Base-by-base conservation (phyloP, 2,888 invertebrate species). In the Proisotoma minuta region DNA sequence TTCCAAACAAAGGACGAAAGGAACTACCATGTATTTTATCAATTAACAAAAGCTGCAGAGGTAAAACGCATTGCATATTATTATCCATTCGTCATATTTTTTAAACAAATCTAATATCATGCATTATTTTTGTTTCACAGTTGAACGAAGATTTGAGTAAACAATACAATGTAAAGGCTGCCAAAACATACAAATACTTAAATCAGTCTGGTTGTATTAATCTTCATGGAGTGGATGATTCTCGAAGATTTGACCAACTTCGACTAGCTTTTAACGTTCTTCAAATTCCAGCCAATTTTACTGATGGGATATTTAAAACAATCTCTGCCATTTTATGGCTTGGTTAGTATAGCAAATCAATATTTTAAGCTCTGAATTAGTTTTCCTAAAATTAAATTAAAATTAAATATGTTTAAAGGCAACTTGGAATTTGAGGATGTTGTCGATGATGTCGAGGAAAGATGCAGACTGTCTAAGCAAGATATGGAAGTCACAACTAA, bases 11-110 rank as follows among this genome's bases (percentile, higher is more conserved):
- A 27, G 18, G 84, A 87, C 0, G 94, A 94, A 78, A 83, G 92
- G 59, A 93, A 93, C 78, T 93, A 92, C 77, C 92, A 93, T 76
- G 92, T 94, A 39, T 89, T 94, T 78, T 94, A 94, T 78, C 91
- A 92, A 76, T 82, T 94, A 61, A 89, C 91, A 2, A 91, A 91
- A 73, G 92, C 89, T 40, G 91, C 89, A 40, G 87, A 86, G 82
- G 85, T 85, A 77, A 73, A 71, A 63, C 27, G 20, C 10, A 12
- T 8, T 20, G 22, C n/a, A 18, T 39, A 60, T 39, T 50, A 50
- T 54, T 59, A 27, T 50, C 51, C 28, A 12, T 10, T 12, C 22
- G 22, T 26, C 15, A 10, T 60, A 23, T 59, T 39, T 10, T n/a
- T 50, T 61, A 10, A 18, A 49, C 22, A 23, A 34, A 12, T 34